Base-by-base conservation (phyloP, 1,140 invertebrate species). In the Sitodiplosis mosellana region DNA sequence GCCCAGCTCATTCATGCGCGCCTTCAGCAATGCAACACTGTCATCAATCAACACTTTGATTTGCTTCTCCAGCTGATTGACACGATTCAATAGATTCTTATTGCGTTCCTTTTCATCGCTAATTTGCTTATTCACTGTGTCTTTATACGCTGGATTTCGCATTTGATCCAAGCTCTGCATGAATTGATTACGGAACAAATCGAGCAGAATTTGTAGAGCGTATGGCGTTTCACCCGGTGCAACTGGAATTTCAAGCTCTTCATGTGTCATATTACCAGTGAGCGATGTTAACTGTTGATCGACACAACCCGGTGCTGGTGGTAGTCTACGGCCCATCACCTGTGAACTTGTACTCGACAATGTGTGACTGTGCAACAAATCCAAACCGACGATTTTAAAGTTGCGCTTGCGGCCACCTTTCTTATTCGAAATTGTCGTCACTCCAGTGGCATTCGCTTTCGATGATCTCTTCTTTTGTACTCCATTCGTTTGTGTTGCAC, bases 21-120 rank as follows among this genome's bases (percentile, higher is more conserved):
- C 78, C 60, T 91, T 88, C 8, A 96, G 66, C 37, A 93, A 66
- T 18, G 78, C 78, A n/a, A 93, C 86, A 57, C 89, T 91, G 59
- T 94, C 88, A 55, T 87, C 83, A 50, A 91, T 90, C 27, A 95
- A 67, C 40, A 83, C 78, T 57, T 82, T 85, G 49, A 94, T 90
- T 68, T 92, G 87, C 61, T 89, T 89, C 52, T 93, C 87, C 48
- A 94, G 69, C 60, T 90, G 85, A 15, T 80, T 80, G 27, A 81
- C 81, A 43, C 85, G 74, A 22, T 77, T 81, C 57, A 81, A 79
- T 41, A 92, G 59, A 52, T 81, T 80, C 52, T 80, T 75, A 66
- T 88, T 87, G 52, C 80, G 71, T 57, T 90, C 85, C 72, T 79
- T 81, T 65, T 94, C 88, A 54, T 78, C 74, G 37, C 80, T 75